A percentile compares a stretch with the other conserved stretches of the same genome.
phyloP scores from a whole-genome alignment of 92 coral and sea anemone genomes.

The Actinostola sp. region DNA sequence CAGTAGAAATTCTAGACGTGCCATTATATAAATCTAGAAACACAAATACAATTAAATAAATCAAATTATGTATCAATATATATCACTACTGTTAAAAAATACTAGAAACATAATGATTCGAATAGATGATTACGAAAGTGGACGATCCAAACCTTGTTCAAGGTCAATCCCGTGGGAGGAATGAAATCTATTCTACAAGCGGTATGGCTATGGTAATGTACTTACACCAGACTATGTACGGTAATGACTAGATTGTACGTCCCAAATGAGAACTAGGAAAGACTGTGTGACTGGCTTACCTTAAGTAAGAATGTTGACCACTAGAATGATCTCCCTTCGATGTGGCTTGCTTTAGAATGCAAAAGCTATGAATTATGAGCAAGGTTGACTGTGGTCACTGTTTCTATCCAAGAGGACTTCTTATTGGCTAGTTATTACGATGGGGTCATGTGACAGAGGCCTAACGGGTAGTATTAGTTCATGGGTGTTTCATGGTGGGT shows the following conservation, averaged over 20 bases:
- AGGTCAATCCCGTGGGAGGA: no score
- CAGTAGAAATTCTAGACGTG: constrained; percentile 69
- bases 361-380: constrained; percentile 87
- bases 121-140: not conserved
- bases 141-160: not conserved
- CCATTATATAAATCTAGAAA: constrained; percentile 66
- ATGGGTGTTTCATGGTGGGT: constrained; percentile 18
- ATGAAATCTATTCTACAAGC: no score
- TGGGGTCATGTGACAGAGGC: constrained; percentile 30
- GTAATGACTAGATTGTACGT: not conserved
- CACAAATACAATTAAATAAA: not conserved
- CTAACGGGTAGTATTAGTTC: constrained; percentile 48
- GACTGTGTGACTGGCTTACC: constrained; percentile 59
- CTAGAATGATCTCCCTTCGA: constrained; percentile 63
- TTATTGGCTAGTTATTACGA: constrained; percentile 44
- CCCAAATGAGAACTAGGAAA: not conserved
- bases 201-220: no score
- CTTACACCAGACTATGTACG: not conserved
- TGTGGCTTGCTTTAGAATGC: constrained; percentile 71
- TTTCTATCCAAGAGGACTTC: constrained; percentile 32
- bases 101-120: not conserved
- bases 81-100: not conserved
- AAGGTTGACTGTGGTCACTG: constrained; percentile 66
- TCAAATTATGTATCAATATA: not conserved
- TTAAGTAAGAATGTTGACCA: constrained; percentile 30